phyloP scores from a whole-genome alignment of 2,888 invertebrate species.

The Galerucella calmariensis region DNA sequence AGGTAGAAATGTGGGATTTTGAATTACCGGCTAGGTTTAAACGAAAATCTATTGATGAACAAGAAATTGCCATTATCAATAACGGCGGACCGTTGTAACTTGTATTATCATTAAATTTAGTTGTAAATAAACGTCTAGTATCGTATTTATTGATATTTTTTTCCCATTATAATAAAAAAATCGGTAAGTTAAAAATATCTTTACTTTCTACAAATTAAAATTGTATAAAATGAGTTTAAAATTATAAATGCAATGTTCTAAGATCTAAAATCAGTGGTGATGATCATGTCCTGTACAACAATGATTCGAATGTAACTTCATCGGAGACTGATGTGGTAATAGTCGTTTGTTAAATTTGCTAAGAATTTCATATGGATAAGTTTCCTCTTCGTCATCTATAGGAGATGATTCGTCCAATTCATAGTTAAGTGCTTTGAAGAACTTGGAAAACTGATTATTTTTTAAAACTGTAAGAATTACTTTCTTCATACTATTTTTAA shows the following conservation, averaged over 20 bases:
- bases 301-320: constrained; percentile 44
- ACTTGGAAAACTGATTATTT: constrained; percentile 78
- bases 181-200: background rate
- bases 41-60: constrained; percentile 57
- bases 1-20: constrained; percentile 59
- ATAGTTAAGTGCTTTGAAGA: constrained; percentile 81
- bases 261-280: constrained; percentile 37
- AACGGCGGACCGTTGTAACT: constrained; percentile 58
- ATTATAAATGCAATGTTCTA: background rate
- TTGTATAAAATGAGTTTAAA: constrained; percentile 9
- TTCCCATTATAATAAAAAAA: background rate
- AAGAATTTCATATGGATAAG: constrained; percentile 72
- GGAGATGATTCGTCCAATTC: constrained; percentile 76
- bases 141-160: background rate
- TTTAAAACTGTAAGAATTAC: constrained; percentile 86
- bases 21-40: constrained; percentile 60
- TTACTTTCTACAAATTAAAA: constrained; percentile 10
- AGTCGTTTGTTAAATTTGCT: constrained; percentile 68
- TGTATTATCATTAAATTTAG: constrained; percentile 10
- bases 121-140: constrained; percentile 4
- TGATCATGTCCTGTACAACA: constrained; percentile 58
- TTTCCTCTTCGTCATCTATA: constrained; percentile 68
- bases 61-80: constrained; percentile 63
- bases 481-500: constrained; percentile 79
- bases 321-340: constrained; percentile 41